A percentile compares a stretch with the other conserved stretches of the same genome.
These are phyloP conservation scores for Protomyctophum bolini DNA, from an alignment of 2,113 vertebrate species.

Conservation along the genomic window DNA sequence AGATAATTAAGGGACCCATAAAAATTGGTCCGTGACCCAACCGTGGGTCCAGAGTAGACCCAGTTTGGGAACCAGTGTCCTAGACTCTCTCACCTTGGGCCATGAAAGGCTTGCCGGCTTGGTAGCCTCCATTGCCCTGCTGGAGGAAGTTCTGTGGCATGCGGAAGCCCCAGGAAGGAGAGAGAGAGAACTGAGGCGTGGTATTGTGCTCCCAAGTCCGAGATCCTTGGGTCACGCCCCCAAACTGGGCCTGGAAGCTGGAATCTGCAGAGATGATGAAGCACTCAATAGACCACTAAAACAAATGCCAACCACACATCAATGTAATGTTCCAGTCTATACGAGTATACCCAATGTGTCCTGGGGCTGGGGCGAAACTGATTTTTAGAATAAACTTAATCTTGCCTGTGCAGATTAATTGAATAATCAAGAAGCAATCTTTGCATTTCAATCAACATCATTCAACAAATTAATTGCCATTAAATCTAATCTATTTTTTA, in stretches of 20 bases:
- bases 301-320: neutral
- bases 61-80: too few species aligned
- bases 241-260: slow-evolving; percentile 87
- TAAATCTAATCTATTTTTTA: neutral
- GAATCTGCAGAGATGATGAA: slow-evolving; percentile 79
- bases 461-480: neutral
- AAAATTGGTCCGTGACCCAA: too few species aligned
- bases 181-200: slow-evolving; percentile 85
- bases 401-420: too few species aligned
- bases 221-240: slow-evolving; percentile 83
- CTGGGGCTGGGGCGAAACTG: neutral
- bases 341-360: neutral
- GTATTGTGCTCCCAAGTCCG: slow-evolving; percentile 90
- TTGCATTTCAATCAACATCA: too few species aligned
- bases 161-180: slow-evolving; percentile 93
- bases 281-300: neutral
- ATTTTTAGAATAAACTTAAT: too few species aligned
- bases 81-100: slow-evolving; percentile 83
- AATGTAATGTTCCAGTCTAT: neutral
- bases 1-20: too few species aligned
- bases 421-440: too few species aligned
- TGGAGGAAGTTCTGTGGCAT: slow-evolving; percentile 95
- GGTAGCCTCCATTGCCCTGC: slow-evolving; percentile 89
- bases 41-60: too few species aligned
- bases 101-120: slow-evolving; percentile 89